These are phyloP conservation scores for Proteles cristata DNA, from an alignment of 2,113 vertebrate genomes.

Conservation along the genomic window DNA sequence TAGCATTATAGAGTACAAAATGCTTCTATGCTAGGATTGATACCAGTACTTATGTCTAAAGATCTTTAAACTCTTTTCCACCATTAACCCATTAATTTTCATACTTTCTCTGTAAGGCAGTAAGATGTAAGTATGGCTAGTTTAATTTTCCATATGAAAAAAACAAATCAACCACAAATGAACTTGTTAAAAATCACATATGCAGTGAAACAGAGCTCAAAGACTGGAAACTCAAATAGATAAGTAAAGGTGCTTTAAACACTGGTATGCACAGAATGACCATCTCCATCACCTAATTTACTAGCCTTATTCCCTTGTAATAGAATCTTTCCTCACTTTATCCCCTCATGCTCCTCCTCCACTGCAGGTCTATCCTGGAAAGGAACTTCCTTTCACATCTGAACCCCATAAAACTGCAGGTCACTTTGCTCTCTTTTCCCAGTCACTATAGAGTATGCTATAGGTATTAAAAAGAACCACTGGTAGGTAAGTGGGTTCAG, in stretches of 20 bases:
- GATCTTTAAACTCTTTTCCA: slow-evolving; percentile 36
- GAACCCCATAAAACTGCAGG: background rate
- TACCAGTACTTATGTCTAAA: slow-evolving; percentile 30
- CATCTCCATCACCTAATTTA: background rate
- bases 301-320: background rate
- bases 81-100: slow-evolving; percentile 51
- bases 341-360: background rate
- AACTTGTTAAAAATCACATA: slow-evolving; percentile 36
- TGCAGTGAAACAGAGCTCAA: background rate
- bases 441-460: background rate
- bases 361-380: background rate
- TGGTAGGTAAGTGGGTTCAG: background rate
- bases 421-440: background rate
- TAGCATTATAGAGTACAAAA: slow-evolving; percentile 23
- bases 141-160: slow-evolving; percentile 60
- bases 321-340: background rate
- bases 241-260: background rate
- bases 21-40: background rate
- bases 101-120: slow-evolving; percentile 22
- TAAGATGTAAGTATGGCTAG: slow-evolving; percentile 1
- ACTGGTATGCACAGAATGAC: background rate
- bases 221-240: background rate
- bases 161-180: slow-evolving; percentile 55
- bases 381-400: background rate
- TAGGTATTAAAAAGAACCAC: background rate